phyloP scores from a whole-genome alignment of 2,888 invertebrate species.

The Teleogryllus oceanicus region DNA sequence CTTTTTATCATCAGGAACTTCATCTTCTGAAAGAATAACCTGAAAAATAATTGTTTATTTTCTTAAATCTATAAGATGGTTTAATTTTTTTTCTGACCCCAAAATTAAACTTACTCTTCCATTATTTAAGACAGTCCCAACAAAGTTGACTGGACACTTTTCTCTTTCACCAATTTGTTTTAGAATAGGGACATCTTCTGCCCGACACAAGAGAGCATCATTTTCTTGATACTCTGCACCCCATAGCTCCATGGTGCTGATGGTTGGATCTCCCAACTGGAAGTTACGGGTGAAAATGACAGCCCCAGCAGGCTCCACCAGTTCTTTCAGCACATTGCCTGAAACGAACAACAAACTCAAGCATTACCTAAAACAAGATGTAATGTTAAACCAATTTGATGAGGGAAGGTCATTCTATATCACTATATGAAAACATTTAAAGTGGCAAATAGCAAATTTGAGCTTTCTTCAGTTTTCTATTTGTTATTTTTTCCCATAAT shows the following conservation, averaged over 20 bases:
- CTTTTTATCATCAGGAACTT: conserved; percentile 51
- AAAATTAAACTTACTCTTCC: conserved; percentile 56
- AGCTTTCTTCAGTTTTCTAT: too few species aligned
- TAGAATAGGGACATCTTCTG: conserved; percentile 62
- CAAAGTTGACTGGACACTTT: conserved; percentile 87
- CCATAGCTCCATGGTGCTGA: conserved; percentile 92
- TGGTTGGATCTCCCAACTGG: conserved; percentile 90
- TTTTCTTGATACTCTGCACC: conserved; percentile 98
- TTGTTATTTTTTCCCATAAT: too few species aligned
- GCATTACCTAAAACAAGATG: too few species aligned
- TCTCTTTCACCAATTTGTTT: conserved; percentile 76
- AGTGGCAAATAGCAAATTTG: too few species aligned
- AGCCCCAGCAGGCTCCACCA: conserved; percentile 93
- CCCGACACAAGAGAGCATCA: conserved; percentile 78
- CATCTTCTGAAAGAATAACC: conserved; percentile 64
- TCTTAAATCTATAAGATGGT: too few species aligned
- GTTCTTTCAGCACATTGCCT: conserved; percentile 94
- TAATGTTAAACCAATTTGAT: too few species aligned
- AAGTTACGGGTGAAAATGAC: conserved; percentile 82
- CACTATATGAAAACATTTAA: too few species aligned
- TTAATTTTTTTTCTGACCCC: too few species aligned
- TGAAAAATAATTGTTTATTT: conserved; percentile 38
- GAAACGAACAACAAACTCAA: neutral
- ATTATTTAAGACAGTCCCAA: conserved; percentile 86
- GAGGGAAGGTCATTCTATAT: too few species aligned